Percentiles rank a stretch among this genome's conserved stretches.
phyloP scores from a whole-genome alignment of 2,113 vertebrate genomes.

The Mirounga angustirostris region DNA sequence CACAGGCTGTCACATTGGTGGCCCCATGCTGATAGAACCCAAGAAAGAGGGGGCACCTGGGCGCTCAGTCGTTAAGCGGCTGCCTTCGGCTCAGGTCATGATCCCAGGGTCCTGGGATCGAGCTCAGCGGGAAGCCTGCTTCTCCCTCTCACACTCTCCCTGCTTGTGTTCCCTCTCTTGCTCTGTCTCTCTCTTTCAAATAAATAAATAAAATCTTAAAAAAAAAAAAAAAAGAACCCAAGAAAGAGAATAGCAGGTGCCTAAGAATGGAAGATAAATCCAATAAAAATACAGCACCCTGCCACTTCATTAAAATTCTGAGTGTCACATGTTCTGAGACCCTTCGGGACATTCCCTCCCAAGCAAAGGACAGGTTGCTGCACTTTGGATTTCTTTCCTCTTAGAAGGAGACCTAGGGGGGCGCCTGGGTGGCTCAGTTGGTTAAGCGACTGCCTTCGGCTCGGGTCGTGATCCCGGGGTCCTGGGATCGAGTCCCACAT shows the following conservation, averaged over 20 bases:
- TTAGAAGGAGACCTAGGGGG: background rate
- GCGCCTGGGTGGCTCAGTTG: too few species aligned
- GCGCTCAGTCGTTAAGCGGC: too few species aligned
- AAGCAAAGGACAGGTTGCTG: background rate
- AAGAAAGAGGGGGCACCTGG: background rate
- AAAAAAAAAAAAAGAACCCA: background rate
- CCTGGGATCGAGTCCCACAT: too few species aligned
- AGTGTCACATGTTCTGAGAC: background rate
- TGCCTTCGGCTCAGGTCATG: too few species aligned
- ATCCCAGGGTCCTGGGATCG: too few species aligned
- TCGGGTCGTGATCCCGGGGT: too few species aligned
- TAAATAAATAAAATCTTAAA: too few species aligned
- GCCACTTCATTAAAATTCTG: background rate
- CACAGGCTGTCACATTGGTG: background rate
- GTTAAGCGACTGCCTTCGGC: too few species aligned
- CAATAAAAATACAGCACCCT: background rate
- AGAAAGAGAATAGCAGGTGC: background rate
- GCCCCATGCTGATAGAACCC: background rate
- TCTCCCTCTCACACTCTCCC: too few species aligned
- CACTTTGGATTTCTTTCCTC: background rate
- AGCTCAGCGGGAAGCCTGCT: too few species aligned
- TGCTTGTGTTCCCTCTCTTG: too few species aligned
- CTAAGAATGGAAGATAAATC: background rate
- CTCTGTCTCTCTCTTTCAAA: too few species aligned
- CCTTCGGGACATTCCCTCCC: background rate